Conservation (phyloP, 2,113 vertebrate species). For the Triplophysa rosa region DNA sequence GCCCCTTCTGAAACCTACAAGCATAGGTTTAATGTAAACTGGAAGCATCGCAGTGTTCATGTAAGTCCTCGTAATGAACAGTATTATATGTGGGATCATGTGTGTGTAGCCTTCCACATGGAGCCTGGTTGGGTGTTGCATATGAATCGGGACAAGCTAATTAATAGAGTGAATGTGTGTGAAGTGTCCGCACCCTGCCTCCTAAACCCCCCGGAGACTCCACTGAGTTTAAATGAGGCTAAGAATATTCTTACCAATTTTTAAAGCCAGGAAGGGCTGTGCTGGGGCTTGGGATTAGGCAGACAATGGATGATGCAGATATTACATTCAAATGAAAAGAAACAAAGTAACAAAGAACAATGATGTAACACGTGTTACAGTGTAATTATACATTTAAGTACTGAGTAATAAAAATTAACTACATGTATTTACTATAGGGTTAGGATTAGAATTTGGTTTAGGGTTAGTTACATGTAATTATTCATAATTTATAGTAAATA, state of each 20-base stretch:
- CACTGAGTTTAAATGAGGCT: constrained; percentile 6
- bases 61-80: not conserved
- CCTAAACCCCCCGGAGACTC: not conserved
- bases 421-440: too few relatives aligned
- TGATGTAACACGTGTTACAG: not conserved
- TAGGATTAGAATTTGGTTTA: too few relatives aligned
- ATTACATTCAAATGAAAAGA: not conserved
- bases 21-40: not conserved
- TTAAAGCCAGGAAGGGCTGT: not conserved
- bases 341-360: not conserved
- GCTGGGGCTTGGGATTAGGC: not conserved
- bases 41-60: not conserved
- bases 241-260: not conserved
- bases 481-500: too few relatives aligned
- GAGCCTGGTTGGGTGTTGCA: not conserved
- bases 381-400: too few relatives aligned
- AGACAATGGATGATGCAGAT: not conserved
- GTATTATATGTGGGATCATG: constrained; percentile 48
- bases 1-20: constrained; percentile 33
- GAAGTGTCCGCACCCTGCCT: not conserved
- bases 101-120: constrained; percentile 42
- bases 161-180: constrained; percentile 1
- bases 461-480: too few relatives aligned
- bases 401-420: too few relatives aligned
- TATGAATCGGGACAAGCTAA: not conserved